A percentile compares a stretch with the other conserved stretches of the same genome.
Evolutionary conservation across 2,113 vertebrate genomes (phyloP).

Genomic region (Todiramphus saurophagus): DNA sequence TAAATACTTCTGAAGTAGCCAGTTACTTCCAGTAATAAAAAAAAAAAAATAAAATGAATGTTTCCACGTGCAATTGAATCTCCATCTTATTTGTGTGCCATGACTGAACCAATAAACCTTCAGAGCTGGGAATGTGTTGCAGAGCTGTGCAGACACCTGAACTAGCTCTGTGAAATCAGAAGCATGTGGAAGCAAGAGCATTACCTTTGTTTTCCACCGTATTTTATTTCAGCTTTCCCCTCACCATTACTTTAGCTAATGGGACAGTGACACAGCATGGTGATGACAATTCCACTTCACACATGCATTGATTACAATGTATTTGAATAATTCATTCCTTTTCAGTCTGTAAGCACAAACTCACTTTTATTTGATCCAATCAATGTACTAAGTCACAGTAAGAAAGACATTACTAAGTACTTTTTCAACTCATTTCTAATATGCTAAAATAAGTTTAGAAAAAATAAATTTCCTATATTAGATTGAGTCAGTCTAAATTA

Average conservation of each 20-base stretch:
- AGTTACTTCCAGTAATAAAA: neutral
- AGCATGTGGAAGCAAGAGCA: neutral
- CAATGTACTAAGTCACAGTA: neutral
- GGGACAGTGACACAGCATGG: neutral
- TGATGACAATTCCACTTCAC: conserved; percentile 16
- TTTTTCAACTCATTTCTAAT: neutral
- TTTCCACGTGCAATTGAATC: neutral
- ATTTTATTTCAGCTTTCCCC: neutral
- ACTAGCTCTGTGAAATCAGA: neutral
- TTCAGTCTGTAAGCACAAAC: neutral
- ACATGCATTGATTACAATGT: neutral
- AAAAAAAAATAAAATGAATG: neutral
- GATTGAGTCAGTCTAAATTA: neutral
- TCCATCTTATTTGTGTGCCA: neutral
- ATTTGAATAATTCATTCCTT: neutral
- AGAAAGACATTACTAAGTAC: neutral
- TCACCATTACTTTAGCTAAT: neutral
- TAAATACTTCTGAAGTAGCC: neutral
- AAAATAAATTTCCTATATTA: neutral
- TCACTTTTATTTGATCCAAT: neutral
- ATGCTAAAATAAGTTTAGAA: neutral
- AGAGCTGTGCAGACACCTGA: conserved; percentile 8
- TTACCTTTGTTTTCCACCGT: neutral
- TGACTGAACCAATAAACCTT: neutral
- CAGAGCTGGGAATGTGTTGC: neutral